Evolutionary conservation across 1,140 invertebrate genomes (phyloP), one percentile per base, ranked within the genome.

Genomic region (Gonioctena quinquepunctata): DNA sequence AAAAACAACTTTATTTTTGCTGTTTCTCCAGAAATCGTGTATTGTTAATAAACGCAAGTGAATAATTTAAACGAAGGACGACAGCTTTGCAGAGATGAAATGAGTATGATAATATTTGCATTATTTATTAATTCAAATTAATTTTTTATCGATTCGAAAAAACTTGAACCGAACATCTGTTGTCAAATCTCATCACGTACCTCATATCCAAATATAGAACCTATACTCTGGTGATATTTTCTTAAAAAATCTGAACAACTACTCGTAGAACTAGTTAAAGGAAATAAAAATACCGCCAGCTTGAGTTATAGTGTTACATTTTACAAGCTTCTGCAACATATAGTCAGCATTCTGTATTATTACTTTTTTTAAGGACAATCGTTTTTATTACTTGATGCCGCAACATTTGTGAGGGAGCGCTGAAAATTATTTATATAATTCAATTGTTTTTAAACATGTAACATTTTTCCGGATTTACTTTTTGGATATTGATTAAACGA

Each of bases 201-300:
- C 33, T 42, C 7, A 42, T 3, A 42, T n/a, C 33, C 16, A 42
- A 42, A 42, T n/a, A 42, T 42, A n/a, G 33, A 42, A n/a, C 16
- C 11, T 3, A 11, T 42, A 42, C 33, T 2, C 11, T 42, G 33
- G n/a, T n/a, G n/a, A n/a, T 42, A 66, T 54, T 54, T 54, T 57
- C 54, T 16, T 7, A 54, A 27, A 66, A 69, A 54, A 63, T 56
- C 50, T 42, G 11, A 48, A 27, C 50, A 62, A 50, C 28, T 62
- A 23, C 33, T 19, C 52, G 59, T 63, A 69, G 54, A 69, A 69
- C 67, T 59, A 69, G 67, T 69, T 69, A 26, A 23, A 48, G 50
- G 21, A 67, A 33, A 59, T 67, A 67, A 67, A 67, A 67, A 67
- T 59, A 26, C 27, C 52, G 21, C n/a, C 16, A n/a, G n/a, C 26